Conservation (phyloP, 2,888 invertebrate genomes). For the Litoditis marina region DNA sequence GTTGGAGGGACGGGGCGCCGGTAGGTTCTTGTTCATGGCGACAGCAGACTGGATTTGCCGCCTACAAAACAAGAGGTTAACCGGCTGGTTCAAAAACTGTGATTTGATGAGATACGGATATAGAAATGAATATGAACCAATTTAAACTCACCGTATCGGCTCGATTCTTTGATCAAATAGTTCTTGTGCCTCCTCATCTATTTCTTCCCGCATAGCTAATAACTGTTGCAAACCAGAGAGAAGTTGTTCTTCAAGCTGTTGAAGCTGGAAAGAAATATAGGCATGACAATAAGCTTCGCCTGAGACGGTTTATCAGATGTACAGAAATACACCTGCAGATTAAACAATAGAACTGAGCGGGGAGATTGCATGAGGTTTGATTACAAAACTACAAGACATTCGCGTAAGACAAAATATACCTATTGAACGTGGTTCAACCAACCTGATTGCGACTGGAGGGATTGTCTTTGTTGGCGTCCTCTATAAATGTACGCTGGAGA, state of each 20-base stretch:
- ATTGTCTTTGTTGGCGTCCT: constrained; percentile 23
- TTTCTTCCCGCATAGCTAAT: constrained; percentile 27
- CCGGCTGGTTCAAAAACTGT: neutral
- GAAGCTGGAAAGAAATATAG: constrained; percentile 23
- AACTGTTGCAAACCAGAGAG: constrained; percentile 41
- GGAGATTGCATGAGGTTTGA: no score
- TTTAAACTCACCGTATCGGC: constrained; percentile 31
- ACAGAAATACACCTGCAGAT: no score
- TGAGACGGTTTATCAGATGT: no score
- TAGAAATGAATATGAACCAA: constrained; percentile 3
- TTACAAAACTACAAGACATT: neutral
- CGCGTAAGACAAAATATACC: neutral
- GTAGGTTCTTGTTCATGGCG: constrained; percentile 26
- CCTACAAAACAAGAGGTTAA: no score
- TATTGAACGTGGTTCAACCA: neutral
- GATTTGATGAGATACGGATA: neutral
- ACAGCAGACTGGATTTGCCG: constrained; percentile 39
- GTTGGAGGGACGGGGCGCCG: constrained; percentile 3
- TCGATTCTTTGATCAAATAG: constrained; percentile 44
- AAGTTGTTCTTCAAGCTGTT: constrained; percentile 43
- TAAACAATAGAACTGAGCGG: no score
- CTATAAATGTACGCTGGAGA: constrained; percentile 24
- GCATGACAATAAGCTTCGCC: no score
- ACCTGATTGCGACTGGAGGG: constrained; percentile 22
- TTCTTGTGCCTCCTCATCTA: constrained; percentile 28